Percentiles rank a stretch among this genome's conserved stretches.
These are phyloP conservation scores for Cirrhinus mrigala DNA, from an alignment of 2,797 vertebrate species.

Conservation along the genomic window DNA sequence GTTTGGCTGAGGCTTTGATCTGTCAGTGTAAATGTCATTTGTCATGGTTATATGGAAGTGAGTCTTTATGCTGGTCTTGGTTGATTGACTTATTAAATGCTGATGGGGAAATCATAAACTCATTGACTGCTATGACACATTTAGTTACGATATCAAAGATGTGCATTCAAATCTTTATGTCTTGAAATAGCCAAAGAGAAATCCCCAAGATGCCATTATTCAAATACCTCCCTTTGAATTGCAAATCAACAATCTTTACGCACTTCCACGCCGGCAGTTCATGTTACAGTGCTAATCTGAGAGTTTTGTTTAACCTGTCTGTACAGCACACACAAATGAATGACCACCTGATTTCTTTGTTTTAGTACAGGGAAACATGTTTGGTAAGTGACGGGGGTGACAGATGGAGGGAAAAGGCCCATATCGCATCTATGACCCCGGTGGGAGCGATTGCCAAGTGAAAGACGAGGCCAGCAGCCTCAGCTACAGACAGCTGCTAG, in stretches of 20 bases:
- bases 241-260: constrained; percentile 55
- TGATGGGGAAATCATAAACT: neutral
- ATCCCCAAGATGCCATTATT: constrained; percentile 62
- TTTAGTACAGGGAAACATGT: constrained; percentile 73
- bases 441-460: constrained; percentile 82
- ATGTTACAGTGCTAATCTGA: neutral
- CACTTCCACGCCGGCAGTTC: neutral
- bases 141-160: constrained; percentile 26
- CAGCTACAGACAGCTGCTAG: constrained; percentile 89
- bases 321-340: neutral
- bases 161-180: constrained; percentile 58
- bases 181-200: constrained; percentile 61
- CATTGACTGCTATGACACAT: neutral
- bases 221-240: constrained; percentile 65
- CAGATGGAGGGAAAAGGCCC: constrained; percentile 95
- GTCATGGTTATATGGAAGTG: neutral
- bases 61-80: neutral
- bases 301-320: neutral
- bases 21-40: neutral
- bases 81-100: neutral
- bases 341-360: constrained; percentile 20
- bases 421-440: constrained; percentile 97
- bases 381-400: constrained; percentile 70
- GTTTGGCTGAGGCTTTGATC: neutral
- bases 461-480: constrained; percentile 75